Evolutionary conservation across 1,140 invertebrate species (phyloP).

Genomic region (Halictus rubicundus): DNA sequence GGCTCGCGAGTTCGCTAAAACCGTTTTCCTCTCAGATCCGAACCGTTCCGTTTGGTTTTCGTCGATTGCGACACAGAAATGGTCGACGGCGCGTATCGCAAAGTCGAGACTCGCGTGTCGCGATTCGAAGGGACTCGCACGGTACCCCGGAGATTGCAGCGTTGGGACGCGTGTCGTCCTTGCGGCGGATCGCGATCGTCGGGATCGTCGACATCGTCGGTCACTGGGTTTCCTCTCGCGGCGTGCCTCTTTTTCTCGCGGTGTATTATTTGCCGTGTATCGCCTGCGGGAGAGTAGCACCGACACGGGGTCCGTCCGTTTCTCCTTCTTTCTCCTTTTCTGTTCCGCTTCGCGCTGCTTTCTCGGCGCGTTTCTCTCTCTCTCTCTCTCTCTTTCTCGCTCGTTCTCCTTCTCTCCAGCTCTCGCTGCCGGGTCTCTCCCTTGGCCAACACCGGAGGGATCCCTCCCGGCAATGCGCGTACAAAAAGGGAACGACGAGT

Average conservation of each 20-base stretch:
- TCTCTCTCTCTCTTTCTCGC: conserved; percentile 7
- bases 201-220: conserved; percentile 2
- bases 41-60: too few relatives aligned
- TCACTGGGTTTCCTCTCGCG: background rate
- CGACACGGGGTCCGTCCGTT: background rate
- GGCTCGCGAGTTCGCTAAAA: background rate
- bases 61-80: too few relatives aligned
- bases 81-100: too few relatives aligned
- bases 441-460: conserved; percentile 34
- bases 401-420: background rate
- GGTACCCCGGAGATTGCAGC: too few relatives aligned
- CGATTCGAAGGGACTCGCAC: too few relatives aligned
- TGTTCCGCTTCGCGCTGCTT: too few relatives aligned
- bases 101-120: too few relatives aligned
- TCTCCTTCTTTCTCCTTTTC: too few relatives aligned
- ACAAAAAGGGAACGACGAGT: conserved; percentile 56
- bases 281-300: conserved; percentile 4
- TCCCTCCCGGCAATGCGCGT: conserved; percentile 46
- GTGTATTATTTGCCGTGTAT: conserved; percentile 19
- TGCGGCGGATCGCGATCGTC: too few relatives aligned
- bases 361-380: too few relatives aligned
- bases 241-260: background rate
- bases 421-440: background rate
- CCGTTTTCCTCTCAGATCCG: background rate
- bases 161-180: too few relatives aligned